Percentiles rank a stretch among this genome's conserved stretches.
These are phyloP conservation scores for Epistrophella euchroma DNA, from an alignment of 2,888 invertebrate genomes.

Conservation along the genomic window DNA sequence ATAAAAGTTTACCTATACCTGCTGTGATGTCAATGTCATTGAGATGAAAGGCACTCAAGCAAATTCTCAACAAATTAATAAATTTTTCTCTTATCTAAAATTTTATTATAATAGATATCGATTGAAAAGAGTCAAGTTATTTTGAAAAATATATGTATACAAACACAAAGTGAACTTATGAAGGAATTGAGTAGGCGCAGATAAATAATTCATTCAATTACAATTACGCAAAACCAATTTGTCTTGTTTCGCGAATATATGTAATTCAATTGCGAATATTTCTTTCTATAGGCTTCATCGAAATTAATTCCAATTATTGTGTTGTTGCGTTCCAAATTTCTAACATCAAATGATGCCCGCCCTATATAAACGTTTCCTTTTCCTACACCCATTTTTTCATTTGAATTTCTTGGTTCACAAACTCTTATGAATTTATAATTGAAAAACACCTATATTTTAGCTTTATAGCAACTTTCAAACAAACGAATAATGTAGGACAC, in stretches of 20 bases:
- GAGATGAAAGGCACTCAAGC: not conserved
- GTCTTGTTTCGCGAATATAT: slow-evolving; percentile 11
- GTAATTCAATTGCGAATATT: not conserved
- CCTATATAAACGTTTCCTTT: too few species aligned
- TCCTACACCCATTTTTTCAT: slow-evolving; percentile 38
- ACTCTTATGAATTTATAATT: slow-evolving; percentile 58
- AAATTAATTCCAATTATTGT: slow-evolving; percentile 5
- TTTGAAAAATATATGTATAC: slow-evolving; percentile 6
- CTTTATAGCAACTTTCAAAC: not conserved
- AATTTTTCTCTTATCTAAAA: not conserved
- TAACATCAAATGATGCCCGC: slow-evolving; percentile 12
- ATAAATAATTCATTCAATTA: slow-evolving; percentile 26
- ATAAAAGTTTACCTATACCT: not conserved
- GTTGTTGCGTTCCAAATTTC: slow-evolving; percentile 18
- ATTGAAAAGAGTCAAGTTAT: slow-evolving; percentile 2
- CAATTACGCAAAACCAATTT: slow-evolving; percentile 18
- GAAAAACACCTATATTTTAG: slow-evolving; percentile 5
- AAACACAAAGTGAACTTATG: not conserved
- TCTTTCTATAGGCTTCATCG: slow-evolving; percentile 5
- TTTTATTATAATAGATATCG: not conserved
- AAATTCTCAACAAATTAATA: slow-evolving; percentile 1
- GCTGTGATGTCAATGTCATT: slow-evolving; percentile 18
- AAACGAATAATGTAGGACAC: slow-evolving; percentile 54
- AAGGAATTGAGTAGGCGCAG: slow-evolving; percentile 14
- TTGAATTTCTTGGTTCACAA: slow-evolving; percentile 56